Conservation (phyloP, 1,140 invertebrate genomes). For the Venturia canescens region DNA sequence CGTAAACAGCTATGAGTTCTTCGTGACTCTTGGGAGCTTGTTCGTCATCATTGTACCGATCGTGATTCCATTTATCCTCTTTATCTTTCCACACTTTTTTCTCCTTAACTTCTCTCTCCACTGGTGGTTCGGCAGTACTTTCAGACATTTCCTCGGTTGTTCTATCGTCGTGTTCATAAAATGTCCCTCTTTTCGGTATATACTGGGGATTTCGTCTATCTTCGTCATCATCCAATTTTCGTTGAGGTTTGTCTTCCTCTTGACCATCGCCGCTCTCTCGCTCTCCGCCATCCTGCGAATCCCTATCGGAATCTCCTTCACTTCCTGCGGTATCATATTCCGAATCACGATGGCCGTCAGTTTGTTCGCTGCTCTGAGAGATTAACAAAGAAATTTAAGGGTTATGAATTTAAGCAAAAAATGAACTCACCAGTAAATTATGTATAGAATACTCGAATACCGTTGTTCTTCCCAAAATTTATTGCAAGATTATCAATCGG, state of each 20-base stretch:
- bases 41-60: slow-evolving; percentile 88
- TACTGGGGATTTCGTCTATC: slow-evolving; percentile 97
- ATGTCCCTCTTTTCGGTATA: slow-evolving; percentile 96
- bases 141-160: slow-evolving; percentile 83
- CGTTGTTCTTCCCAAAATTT: too few relatives aligned
- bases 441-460: too few relatives aligned
- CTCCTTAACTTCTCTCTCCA: slow-evolving; percentile 74
- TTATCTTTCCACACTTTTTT: slow-evolving; percentile 82
- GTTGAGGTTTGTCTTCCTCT: slow-evolving; percentile 78
- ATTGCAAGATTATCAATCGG: too few relatives aligned
- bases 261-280: slow-evolving; percentile 81
- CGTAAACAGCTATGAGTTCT: slow-evolving; percentile 92
- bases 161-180: slow-evolving; percentile 97
- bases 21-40: slow-evolving; percentile 92
- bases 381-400: background rate
- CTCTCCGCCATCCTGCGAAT: slow-evolving; percentile 72
- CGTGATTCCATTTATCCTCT: slow-evolving; percentile 92
- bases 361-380: slow-evolving; percentile 74
- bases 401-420: too few relatives aligned
- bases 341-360: slow-evolving; percentile 75
- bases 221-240: slow-evolving; percentile 93
- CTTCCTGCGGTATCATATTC: slow-evolving; percentile 77
- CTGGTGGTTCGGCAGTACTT: slow-evolving; percentile 66
- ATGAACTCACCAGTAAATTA: too few relatives aligned
- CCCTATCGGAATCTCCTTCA: slow-evolving; percentile 69